Base-by-base conservation (phyloP, 2,797 vertebrate genomes). In the Chaetodon trifasciatus region DNA sequence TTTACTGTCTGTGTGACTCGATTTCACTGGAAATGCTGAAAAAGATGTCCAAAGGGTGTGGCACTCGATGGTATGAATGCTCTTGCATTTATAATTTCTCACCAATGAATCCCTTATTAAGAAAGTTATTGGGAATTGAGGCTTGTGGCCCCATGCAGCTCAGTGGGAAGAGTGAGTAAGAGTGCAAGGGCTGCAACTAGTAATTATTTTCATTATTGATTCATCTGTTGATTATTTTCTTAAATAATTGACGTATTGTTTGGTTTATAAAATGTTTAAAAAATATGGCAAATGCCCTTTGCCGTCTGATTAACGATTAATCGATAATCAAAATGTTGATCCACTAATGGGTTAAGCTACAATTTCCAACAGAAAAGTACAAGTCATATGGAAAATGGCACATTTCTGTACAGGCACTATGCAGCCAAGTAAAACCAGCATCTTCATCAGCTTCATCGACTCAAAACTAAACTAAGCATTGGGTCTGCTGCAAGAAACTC, bases 11-110 rank as follows among this genome's bases (percentile, higher is more conserved):
- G 17, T 69, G 63, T 58, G 49, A 58, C 60, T 49, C 24, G 73
- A 66, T 76, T n/a, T 61, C 4, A 42, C 49, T 83, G 69, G 77
- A 89, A 79, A 60, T 63, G 62, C 9, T 70, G 56, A 70, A 28
- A 67, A 63, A 53, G 42, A 61, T 61, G 19, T 40, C 37, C 70
- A 6, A 1, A 56, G 49, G 65, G 2, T 32, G 47, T 74, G 72
- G 69, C 32, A 42, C 23, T 46, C 17, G 2, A 16, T 40, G 8
- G 21, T 50, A 23, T 58, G 66, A 50, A 17, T 21, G 17, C n/a
- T 56, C 23, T 11, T 57, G 53, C 6, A 67, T 70, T 52, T 70
- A 4, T 60, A 3, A 46, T 78, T 67, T 23, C 16, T 39, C 32
- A 37, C 23, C 6, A 70, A 15, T 46, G 5, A 60, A 70, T 53